Evolutionary conservation across 2,888 invertebrate species (phyloP), one percentile per base, ranked within the genome.

Genomic region (Macrosiphum euphorbiae): DNA sequence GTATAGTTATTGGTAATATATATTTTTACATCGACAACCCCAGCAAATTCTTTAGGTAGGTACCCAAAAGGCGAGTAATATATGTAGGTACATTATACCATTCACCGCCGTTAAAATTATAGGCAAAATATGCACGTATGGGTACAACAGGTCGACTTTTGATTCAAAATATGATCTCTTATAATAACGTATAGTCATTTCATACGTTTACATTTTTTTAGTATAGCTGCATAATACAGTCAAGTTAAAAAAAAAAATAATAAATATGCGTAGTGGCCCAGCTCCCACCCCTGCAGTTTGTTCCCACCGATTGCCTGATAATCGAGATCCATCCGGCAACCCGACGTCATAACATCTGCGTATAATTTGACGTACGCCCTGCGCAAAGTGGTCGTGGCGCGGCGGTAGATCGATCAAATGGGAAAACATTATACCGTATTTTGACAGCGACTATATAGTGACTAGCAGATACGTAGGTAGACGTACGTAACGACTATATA

Each of bases 321-420:
- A 78, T 35, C 78, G 78, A 78, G 78, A 78, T 78, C 20, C 35
- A 78, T 78, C 78, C 78, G 78, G 78, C 35, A 78, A 78, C 78
- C 78, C 78, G 35, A 78, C 78, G 35, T 78, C 78, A 78, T 78
- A 78, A 78, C 78, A 78, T 78, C 78, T 78, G 78, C 78, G 20
- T n/a, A 20, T 58, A 58, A 26, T 58, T 58, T 58, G 58, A 58
- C 58, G 26, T 26, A 58, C 58, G 58, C 58, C 58, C 26, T 58
- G 58, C 78, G 3, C 78, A 35, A 78, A 78, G 78, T 35, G 78
- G 78, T 78, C 78, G 35, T 20, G 20, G 20, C 78, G 35, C 35
- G 78, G 78, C 78, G 78, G 78, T 78, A 78, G 78, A 78, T 78
- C 78, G 78, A 78, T 78, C 78, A 78, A 35, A 78, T 78, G 78